Evolutionary conservation across 1,140 invertebrate genomes (phyloP).

Genomic region (Drosophila subobscura): DNA sequence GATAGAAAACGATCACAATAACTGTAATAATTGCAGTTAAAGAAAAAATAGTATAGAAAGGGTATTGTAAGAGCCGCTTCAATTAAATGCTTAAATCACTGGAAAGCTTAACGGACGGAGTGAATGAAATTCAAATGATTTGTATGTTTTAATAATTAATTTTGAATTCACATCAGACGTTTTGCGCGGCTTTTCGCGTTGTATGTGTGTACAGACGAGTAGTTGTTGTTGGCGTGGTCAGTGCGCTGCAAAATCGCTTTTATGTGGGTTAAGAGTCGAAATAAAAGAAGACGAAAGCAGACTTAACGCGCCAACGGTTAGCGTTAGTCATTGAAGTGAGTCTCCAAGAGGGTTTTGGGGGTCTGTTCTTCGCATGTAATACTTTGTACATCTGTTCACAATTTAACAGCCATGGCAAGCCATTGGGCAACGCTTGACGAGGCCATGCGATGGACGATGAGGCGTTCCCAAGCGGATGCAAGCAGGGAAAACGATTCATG

Average conservation of each 20-base stretch:
- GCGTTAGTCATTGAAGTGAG: conserved; percentile 42
- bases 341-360: background rate
- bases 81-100: background rate
- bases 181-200: conserved; percentile 1
- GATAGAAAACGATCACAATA: background rate
- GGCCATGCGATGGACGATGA: conserved; percentile 2
- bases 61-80: conserved; percentile 1
- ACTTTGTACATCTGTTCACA: background rate
- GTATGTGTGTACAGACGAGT: background rate
- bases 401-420: conserved; percentile 17
- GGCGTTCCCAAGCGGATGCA: too few relatives aligned
- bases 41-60: background rate
- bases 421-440: conserved; percentile 19
- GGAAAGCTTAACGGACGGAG: conserved; percentile 15
- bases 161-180: conserved; percentile 20
- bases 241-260: conserved; percentile 22
- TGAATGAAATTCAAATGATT: conserved; percentile 46
- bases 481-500: too few relatives aligned
- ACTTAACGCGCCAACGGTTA: conserved; percentile 26
- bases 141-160: conserved; percentile 57
- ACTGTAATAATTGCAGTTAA: conserved; percentile 2
- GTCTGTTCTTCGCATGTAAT: background rate
- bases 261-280: conserved; percentile 61
- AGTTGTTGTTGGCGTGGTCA: conserved; percentile 6
- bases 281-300: conserved; percentile 12